Base-by-base conservation (phyloP, 2,888 invertebrate genomes). In the Drymonia ruficornis region DNA sequence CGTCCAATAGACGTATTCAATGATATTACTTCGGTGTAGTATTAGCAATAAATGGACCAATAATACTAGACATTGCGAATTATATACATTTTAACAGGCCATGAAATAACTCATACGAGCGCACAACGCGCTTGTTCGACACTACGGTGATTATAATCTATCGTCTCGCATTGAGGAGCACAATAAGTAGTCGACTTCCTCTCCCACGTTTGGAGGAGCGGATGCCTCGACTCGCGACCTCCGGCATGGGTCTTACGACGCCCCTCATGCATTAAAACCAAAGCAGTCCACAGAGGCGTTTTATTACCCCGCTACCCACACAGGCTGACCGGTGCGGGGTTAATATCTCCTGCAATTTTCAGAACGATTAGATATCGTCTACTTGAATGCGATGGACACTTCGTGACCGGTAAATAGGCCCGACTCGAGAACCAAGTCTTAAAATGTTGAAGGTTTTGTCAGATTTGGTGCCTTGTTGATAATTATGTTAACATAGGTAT, bases 101-200 rank as follows among this genome's bases (percentile, higher is more conserved):
- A 72, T 71, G 73, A 76, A 72, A 68, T 69, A 70, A 69, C 53
- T 59, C 62, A 63, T 59, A 64, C 55, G 60, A 54, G 59, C 53
- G 18, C 18, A 63, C 55, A 72, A 78, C 72, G 75, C 74, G 70
- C 71, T 66, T 68, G 74, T 74, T 75, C 70, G 69, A 76, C 73
- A 65, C 55, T 68, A 61, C 55, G 50, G 74, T 73, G 80, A 79
- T 80, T 78, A 67, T 72, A 74, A 80, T 80, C 75, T 79, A 71
- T 78, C 87, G 91, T 90, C 90, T 89, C 91, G 91, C 88, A 87
- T 88, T 90, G 87, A 86, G 80, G 89, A 91, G 87, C 89, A 91
- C 91, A 88, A 88, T 91, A 89, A 90, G 89, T 90, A 87, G 81
- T 78, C 79, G 82, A 84, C 89, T 86, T 91, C 91, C 91, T 91